Percentiles rank a stretch among this genome's conserved stretches.
Evolutionary conservation across 1,140 invertebrate species (phyloP).

Genomic region (Pararge aegeria): DNA sequence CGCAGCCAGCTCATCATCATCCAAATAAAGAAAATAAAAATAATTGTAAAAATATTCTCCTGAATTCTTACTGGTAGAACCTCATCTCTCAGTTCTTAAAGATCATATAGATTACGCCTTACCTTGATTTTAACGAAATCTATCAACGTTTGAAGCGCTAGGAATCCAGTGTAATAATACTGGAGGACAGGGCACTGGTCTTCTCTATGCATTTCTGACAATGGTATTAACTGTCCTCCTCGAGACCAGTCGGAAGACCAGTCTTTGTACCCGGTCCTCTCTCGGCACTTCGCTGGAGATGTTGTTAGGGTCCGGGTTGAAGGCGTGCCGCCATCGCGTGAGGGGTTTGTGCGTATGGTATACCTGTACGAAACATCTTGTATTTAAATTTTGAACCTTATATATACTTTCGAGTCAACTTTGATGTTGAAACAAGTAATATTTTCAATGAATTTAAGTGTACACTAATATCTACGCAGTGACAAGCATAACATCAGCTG

Average conservation of each 20-base stretch:
- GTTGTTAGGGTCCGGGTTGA: constrained; percentile 83
- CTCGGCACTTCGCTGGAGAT: constrained; percentile 84
- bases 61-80: no score
- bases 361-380: constrained; percentile 73
- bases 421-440: no score
- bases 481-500: no score
- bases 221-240: constrained; percentile 82
- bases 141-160: constrained; percentile 85
- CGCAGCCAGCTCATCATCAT: no score
- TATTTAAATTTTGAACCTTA: no score
- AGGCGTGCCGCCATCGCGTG: constrained; percentile 80
- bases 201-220: constrained; percentile 78
- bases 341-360: constrained; percentile 87
- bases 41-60: no score
- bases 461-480: no score
- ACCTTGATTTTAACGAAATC: constrained; percentile 87
- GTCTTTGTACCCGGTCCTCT: constrained; percentile 72
- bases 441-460: no score
- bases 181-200: constrained; percentile 86
- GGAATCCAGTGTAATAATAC: constrained; percentile 88
- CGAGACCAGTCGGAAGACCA: constrained; percentile 81
- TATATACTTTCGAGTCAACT: no score
- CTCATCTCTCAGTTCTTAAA: no score
- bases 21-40: no score
- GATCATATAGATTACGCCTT: not conserved